Conservation (phyloP, 1,140 invertebrate species). For the Theocolax elegans region DNA sequence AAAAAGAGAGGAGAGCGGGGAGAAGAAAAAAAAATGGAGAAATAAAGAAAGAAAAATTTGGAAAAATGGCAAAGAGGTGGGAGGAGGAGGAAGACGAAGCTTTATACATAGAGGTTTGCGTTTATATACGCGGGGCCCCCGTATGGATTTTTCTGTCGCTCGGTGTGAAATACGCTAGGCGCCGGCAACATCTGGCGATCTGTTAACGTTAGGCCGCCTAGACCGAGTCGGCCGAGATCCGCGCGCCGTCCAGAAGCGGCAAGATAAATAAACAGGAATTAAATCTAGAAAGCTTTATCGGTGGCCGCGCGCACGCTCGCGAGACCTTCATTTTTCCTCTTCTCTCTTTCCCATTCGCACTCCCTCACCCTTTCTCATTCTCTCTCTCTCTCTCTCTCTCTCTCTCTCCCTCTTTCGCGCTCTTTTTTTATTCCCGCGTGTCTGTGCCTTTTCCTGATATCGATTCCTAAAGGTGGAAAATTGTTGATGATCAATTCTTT, state of each 20-base stretch:
- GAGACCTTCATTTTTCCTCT: background rate
- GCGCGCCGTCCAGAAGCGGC: constrained; percentile 53
- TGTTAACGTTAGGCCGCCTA: constrained; percentile 59
- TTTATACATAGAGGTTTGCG: too few relatives aligned
- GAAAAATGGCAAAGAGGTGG: too few relatives aligned
- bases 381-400: too few relatives aligned
- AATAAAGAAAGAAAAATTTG: too few relatives aligned
- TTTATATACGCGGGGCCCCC: background rate
- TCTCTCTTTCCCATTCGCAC: background rate
- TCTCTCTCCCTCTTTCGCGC: too few relatives aligned
- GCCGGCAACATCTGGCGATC: constrained; percentile 63
- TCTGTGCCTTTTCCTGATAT: background rate
- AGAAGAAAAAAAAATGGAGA: background rate
- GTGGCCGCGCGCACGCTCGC: too few relatives aligned
- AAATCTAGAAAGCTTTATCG: constrained; percentile 61
- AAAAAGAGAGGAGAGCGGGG: background rate
- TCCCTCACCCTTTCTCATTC: too few relatives aligned
- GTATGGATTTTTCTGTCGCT: constrained; percentile 59
- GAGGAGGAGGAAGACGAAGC: too few relatives aligned
- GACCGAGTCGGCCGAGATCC: constrained; percentile 45
- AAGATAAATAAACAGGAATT: constrained; percentile 66
- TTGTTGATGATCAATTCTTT: too few relatives aligned
- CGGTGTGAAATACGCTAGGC: constrained; percentile 52
- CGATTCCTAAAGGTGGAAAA: background rate
- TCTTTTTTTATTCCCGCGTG: background rate